Percentiles rank a stretch among this genome's conserved stretches.
Conservation (phyloP, 2,113 vertebrate genomes). For the Centropristis striata region DNA sequence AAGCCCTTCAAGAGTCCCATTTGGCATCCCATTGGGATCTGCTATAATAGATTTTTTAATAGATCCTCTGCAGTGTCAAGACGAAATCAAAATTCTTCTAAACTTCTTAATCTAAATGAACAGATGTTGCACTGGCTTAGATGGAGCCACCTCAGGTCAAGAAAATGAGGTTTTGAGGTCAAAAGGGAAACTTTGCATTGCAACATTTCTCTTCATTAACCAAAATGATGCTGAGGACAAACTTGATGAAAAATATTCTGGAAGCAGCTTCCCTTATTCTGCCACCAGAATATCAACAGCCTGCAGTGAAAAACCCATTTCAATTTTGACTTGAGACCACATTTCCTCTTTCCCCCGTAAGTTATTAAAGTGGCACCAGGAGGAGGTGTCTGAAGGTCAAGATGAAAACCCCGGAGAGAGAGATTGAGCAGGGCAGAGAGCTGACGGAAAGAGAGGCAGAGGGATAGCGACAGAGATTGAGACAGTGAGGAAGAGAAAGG, state of each 20-base stretch:
- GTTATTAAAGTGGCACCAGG: constrained; percentile 77
- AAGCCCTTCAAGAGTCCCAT: neutral
- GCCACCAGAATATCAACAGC: constrained; percentile 74
- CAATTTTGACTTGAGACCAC: constrained; percentile 75
- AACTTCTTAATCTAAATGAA: constrained; percentile 50
- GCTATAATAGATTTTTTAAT: neutral
- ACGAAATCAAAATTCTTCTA: constrained; percentile 33
- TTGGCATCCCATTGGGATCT: neutral
- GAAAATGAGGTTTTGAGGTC: constrained; percentile 70
- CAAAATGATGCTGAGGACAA: constrained; percentile 49
- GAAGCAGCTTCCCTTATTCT: constrained; percentile 57
- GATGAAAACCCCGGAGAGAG: constrained; percentile 66
- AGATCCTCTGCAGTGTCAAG: neutral
- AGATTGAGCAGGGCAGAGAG: constrained; percentile 34
- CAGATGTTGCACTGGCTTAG: constrained; percentile 15
- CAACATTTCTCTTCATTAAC: constrained; percentile 75
- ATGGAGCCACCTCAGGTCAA: constrained; percentile 42
- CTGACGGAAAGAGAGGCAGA: constrained; percentile 53
- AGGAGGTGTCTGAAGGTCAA: constrained; percentile 81
- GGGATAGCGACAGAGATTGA: constrained; percentile 49
- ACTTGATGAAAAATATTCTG: constrained; percentile 67
- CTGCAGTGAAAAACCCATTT: constrained; percentile 71
- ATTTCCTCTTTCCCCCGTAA: constrained; percentile 75
- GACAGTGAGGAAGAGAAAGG: constrained; percentile 10
- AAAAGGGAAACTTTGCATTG: constrained; percentile 43